Base-by-base conservation (phyloP, 2,888 invertebrate species). In the Elgonia sp. region DNA sequence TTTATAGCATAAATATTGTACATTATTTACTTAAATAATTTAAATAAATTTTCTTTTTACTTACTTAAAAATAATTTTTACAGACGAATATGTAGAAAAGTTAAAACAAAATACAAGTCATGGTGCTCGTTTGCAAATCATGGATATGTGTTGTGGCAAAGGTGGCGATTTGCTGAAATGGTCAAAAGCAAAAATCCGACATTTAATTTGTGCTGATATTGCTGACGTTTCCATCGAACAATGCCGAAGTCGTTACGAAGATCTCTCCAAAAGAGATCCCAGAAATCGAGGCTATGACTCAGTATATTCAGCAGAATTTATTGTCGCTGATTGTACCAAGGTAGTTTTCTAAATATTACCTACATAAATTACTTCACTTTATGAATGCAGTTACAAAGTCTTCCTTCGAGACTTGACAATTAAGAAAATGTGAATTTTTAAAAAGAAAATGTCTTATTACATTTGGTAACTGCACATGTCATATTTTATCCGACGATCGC, bases 121-220 rank as follows among this genome's bases (percentile, higher is more conserved):
- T 89, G 97, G 97, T n/a, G 95, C 96, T 77, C 95, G 96, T 0
- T 91, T 98, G 42, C 96, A 96, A 84, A 98, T 98, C 0, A 95
- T 99, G 76, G 99, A 99, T 94, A 97, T 99, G 96, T 98, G 99
- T 92, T 99, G 99, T 94, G 99, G 99, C 0, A 99, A 99, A 95
- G 99, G 99, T 21, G 99, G 99, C 1, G 99, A 99, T 95, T 95
- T 99, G 50, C 95, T 97, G n/a, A 99, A 99, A 95, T 99, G 99
- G 98, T 96, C 96, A 86, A 98, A 98, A 93, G 97, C 96, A 75
- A 95, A 96, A 86, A 97, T 99, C 72, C 96, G 96, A 1, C 97
- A 98, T 94, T 95, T 98, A 20, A 97, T 99, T 83, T 98, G 98
- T 95, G 97, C 97, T 67, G 99, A 99, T 94, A 98, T 99, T 92